Evolutionary conservation across 2,888 invertebrate species (phyloP).

Genomic region (Cordylochernes scorpioides): DNA sequence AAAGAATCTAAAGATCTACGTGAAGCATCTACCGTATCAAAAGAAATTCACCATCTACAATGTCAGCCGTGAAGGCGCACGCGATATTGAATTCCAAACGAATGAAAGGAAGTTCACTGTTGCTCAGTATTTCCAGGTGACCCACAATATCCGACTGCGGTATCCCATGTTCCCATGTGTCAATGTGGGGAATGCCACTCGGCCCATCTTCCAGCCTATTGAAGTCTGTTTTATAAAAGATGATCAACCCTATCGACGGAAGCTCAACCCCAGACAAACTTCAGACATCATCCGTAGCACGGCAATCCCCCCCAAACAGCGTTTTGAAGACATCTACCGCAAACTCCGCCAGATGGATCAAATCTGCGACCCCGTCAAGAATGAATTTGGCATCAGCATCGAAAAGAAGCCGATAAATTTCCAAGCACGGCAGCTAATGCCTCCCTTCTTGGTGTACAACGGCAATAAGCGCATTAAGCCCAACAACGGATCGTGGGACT

Average conservation of each 20-base stretch:
- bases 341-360: background rate
- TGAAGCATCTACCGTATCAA: constrained; percentile 5
- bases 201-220: background rate
- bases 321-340: background rate
- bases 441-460: constrained; percentile 4
- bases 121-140: background rate
- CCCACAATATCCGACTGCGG: background rate
- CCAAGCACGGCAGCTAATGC: constrained; percentile 3
- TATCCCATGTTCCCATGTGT: constrained; percentile 1
- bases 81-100: constrained; percentile 2
- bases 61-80: constrained; percentile 2
- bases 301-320: background rate
- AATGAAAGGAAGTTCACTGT: background rate
- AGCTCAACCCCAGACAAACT: background rate
- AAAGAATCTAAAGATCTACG: constrained; percentile 3
- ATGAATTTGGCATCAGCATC: constrained; percentile 1
- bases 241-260: constrained; percentile 1
- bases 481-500: constrained; percentile 5
- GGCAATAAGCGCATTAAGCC: constrained; percentile 1
- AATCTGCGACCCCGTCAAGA: background rate
- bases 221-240: background rate
- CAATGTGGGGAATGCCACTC: background rate
- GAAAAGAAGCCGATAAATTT: background rate
- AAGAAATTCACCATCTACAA: constrained; percentile 5
- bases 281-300: constrained; percentile 1